These are phyloP conservation scores for Hypsopygia costalis DNA, from an alignment of 2,888 invertebrate genomes.

Conservation along the genomic window DNA sequence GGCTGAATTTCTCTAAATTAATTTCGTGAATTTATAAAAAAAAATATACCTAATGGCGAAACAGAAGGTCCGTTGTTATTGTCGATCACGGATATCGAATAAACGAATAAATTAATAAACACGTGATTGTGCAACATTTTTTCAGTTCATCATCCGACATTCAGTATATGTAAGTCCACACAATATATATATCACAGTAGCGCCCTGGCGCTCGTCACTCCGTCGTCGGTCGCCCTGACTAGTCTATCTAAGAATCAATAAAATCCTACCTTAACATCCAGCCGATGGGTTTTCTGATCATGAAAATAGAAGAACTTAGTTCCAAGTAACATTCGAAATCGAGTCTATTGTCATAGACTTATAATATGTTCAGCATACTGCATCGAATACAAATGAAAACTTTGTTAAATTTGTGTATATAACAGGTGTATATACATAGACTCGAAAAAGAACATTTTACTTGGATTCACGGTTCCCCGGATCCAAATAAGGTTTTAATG, in stretches of 20 bases:
- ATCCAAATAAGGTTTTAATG: too few relatives aligned
- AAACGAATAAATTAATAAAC: constrained; percentile 41
- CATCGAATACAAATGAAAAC: too few relatives aligned
- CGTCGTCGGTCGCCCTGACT: constrained; percentile 54
- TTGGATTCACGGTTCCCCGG: too few relatives aligned
- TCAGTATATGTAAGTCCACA: constrained; percentile 15
- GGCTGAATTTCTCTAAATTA: constrained; percentile 37
- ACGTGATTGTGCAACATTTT: background rate
- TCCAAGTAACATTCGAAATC: too few relatives aligned
- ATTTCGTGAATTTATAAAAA: constrained; percentile 14
- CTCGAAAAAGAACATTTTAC: too few relatives aligned
- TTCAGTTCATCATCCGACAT: constrained; percentile 32
- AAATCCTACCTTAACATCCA: too few relatives aligned
- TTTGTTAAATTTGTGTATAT: too few relatives aligned
- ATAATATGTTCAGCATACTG: too few relatives aligned
- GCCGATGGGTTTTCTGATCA: background rate
- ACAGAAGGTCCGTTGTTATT: constrained; percentile 39
- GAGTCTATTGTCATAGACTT: too few relatives aligned
- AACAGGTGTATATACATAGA: too few relatives aligned
- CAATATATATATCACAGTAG: constrained; percentile 57
- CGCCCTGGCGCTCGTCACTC: constrained; percentile 34
- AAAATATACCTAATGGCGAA: constrained; percentile 19
- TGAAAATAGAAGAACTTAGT: background rate
- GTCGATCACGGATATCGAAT: constrained; percentile 50
- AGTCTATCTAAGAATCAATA: constrained; percentile 41